Evolutionary conservation across 1,140 invertebrate species (phyloP), one percentile per base, ranked within the genome.

Genomic region (Procambarus virginalis): DNA sequence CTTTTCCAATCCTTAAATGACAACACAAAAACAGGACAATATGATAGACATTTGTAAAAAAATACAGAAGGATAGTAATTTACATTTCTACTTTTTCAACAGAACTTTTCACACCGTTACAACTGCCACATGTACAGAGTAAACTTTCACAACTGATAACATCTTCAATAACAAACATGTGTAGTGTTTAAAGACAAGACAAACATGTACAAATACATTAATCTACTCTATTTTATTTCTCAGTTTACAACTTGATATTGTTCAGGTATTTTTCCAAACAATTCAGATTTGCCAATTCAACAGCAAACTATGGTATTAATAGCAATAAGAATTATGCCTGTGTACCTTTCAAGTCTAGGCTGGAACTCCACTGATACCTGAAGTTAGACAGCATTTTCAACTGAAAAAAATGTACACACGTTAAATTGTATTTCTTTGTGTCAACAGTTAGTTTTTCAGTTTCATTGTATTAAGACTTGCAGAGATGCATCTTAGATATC

Each of bases 91-190:
- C n/a, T 34, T 1, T 0, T 34, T 34, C 68, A 22, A 5, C 14
- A 73, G n/a, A 73, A 22, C 8, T 6, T 17, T 3, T 22, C n/a
- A 9, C 14, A 6, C 68, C 5, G 6, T 34, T 73, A 73, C 68
- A 73, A 34, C 22, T 73, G 14, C n/a, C 68, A 73, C 22, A 34
- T 34, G 10, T 10, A 73, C 22, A 70, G 4, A 34, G 6, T 34
- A 73, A 73, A 73, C n/a, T 6, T 73, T 5, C 68, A 73, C n/a
- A 73, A 73, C 68, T 73, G 68, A 73, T 73, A 73, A 34, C n/a
- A 34, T 73, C 68, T 73, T 73, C 10, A 73, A 8, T 73, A 34
- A 73, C 68, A 73, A 10, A 73, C n/a, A 34, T 22, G 20, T 34
- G 68, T 73, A 34, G n/a, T 73, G n/a, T 73, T 73, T 8, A 34